Evolutionary conservation across 1,140 invertebrate genomes (phyloP).

Genomic region (Polypedilum pembai): DNA sequence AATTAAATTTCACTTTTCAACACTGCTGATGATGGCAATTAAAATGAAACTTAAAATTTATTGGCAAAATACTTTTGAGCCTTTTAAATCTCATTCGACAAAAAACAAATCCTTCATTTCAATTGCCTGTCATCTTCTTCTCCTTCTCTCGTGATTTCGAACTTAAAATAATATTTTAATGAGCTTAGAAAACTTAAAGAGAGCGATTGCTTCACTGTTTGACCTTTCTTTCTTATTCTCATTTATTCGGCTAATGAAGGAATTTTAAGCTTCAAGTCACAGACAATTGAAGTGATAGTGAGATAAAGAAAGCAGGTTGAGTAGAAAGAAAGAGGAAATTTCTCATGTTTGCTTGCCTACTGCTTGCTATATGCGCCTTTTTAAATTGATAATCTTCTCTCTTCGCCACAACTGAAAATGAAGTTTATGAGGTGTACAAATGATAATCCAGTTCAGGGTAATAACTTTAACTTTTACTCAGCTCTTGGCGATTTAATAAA

Average conservation of each 20-base stretch:
- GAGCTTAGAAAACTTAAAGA: neutral
- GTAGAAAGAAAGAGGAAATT: neutral
- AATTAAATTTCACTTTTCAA: constrained; percentile 11
- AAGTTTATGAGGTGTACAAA: neutral
- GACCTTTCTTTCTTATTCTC: too few relatives aligned
- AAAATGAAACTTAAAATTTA: too few relatives aligned
- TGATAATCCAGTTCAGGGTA: constrained; percentile 14
- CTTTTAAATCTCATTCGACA: too few relatives aligned
- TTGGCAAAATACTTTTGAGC: too few relatives aligned
- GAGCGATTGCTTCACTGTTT: neutral
- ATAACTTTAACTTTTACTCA: too few relatives aligned
- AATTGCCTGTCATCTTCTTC: too few relatives aligned
- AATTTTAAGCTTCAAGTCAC: constrained; percentile 11
- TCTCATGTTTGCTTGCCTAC: neutral
- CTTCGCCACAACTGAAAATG: neutral
- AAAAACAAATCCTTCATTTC: too few relatives aligned
- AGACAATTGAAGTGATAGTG: neutral
- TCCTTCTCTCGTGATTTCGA: too few relatives aligned
- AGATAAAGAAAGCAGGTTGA: constrained; percentile 4
- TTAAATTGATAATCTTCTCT: neutral
- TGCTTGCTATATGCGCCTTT: neutral
- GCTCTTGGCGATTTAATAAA: too few relatives aligned
- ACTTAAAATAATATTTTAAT: neutral
- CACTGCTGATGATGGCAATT: too few relatives aligned
- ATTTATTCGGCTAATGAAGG: neutral